These are phyloP conservation scores for Pollenia griseotomentosa DNA, from an alignment of 2,888 invertebrate genomes.

Conservation along the genomic window DNA sequence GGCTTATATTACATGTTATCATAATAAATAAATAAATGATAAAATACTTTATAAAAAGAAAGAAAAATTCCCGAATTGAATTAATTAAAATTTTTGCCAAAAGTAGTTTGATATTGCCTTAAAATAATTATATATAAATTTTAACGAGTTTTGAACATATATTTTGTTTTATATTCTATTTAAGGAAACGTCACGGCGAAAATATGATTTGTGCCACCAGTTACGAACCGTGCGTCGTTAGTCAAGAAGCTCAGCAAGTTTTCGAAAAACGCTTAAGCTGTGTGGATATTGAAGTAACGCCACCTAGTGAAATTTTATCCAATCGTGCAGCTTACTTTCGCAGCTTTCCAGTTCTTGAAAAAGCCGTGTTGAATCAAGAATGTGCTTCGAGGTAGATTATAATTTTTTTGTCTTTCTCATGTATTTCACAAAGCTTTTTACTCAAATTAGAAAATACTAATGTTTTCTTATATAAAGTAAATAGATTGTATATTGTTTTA, in stretches of 20 bases:
- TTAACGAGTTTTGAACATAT: too few relatives aligned
- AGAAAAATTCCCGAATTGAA: too few relatives aligned
- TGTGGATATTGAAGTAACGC: constrained; percentile 93
- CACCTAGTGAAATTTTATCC: constrained; percentile 91
- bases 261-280: constrained; percentile 88
- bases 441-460: constrained; percentile 63
- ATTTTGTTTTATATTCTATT: constrained; percentile 46
- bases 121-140: too few relatives aligned
- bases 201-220: constrained; percentile 89
- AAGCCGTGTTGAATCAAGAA: constrained; percentile 89
- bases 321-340: constrained; percentile 90
- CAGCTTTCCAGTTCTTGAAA: constrained; percentile 94
- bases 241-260: constrained; percentile 87
- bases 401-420: constrained; percentile 46
- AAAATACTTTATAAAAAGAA: too few relatives aligned
- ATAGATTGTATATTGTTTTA: constrained; percentile 48
- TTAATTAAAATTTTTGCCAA: too few relatives aligned
- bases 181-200: constrained; percentile 88
- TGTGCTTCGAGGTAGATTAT: constrained; percentile 87
- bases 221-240: constrained; percentile 89
- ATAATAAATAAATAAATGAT: too few relatives aligned
- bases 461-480: constrained; percentile 29
- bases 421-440: constrained; percentile 66
- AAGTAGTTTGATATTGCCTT: too few relatives aligned
- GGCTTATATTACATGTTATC: too few relatives aligned